Evolutionary conservation across 2,113 vertebrate species (phyloP), one percentile per base, ranked within the genome.

Genomic region (Eubucco bourcierii): DNA sequence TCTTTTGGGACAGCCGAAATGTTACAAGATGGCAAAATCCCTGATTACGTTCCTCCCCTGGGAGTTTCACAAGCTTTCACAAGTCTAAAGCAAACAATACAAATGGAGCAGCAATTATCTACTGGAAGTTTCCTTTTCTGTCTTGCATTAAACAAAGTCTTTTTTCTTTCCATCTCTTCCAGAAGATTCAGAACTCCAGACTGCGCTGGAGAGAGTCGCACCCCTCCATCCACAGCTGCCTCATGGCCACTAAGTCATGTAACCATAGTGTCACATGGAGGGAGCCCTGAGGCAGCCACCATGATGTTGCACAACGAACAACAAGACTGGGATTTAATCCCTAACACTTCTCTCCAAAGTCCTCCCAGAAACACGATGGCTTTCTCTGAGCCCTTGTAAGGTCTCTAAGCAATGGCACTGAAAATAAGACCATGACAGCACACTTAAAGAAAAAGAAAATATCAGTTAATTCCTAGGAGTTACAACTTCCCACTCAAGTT

Each of bases 221-320:
- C 24, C 77, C 60, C 70, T 55, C 15, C 33, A 59, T 19, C 28
- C 55, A 4, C 34, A 39, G 55, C 61, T 4, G 0, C 37, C 60
- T 15, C 15, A 15, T 9, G 39, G 50, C 75, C n/a, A 53, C 7
- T 11, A 46, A 15, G 50, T 6, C 46, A 61, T 46, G 56, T 4
- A 12, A 19, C 21, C 66, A 9, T 0, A 0, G 33, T 20, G 65
- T 2, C 74, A 28, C 66, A 5, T 78, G 44, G 25, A 4, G 59
- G 44, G 25, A 4, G 59, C 41, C 33, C 1, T 0, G 1, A 1
- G 60, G 58, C 56, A 70, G 58, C 12, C 0, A 0, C 74, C 10
- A 13, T 6, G 29, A 72, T 21, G 13, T 3, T 70, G 83, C 71
- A 55, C 59, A 13, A 21, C 39, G 15, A 84, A 21, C 52, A 91